These are phyloP conservation scores for Papilio protenor DNA, from an alignment of 2,888 invertebrate genomes.

Conservation along the genomic window DNA sequence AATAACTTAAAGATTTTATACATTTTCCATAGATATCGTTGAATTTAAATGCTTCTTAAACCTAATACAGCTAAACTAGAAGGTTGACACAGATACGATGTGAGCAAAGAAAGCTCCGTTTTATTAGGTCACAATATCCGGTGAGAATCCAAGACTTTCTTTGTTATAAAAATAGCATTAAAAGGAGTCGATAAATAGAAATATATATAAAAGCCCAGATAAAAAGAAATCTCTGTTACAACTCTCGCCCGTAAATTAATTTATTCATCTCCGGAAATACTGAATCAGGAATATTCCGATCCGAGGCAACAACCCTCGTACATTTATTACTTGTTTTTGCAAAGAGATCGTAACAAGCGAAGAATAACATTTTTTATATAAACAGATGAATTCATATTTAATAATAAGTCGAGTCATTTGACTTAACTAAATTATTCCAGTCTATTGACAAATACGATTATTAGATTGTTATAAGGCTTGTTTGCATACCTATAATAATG, in stretches of 20 bases:
- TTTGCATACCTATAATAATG: background rate
- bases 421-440: background rate
- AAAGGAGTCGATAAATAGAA: background rate
- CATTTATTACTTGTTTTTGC: conserved; percentile 8
- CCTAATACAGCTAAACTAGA: background rate
- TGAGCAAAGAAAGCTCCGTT: too few relatives aligned
- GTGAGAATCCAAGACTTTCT: background rate
- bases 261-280: conserved; percentile 6
- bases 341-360: background rate
- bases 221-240: background rate
- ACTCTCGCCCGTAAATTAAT: background rate
- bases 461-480: background rate
- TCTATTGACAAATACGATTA: background rate
- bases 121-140: too few relatives aligned
- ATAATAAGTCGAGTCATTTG: background rate
- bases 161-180: background rate
- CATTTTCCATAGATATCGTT: background rate
- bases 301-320: background rate
- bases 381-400: background rate
- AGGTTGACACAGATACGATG: background rate
- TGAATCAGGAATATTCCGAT: conserved; percentile 14
- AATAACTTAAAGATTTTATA: background rate
- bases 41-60: background rate
- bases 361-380: background rate
- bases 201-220: background rate